These are phyloP conservation scores for Paracyprichromis sp. DNA, from an alignment of 2,113 vertebrate species.

Conservation along the genomic window DNA sequence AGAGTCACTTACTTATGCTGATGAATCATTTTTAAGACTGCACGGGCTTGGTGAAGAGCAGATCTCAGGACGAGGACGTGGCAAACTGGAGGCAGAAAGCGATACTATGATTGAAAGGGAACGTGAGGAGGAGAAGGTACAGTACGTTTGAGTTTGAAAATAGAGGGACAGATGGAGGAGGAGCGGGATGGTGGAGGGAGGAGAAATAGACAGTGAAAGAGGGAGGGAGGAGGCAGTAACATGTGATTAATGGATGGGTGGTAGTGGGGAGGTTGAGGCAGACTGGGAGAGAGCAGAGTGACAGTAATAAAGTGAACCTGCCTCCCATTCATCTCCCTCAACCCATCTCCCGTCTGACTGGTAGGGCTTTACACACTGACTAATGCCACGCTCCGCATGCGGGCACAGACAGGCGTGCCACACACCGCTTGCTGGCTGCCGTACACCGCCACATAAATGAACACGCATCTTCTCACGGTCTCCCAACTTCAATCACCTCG, in stretches of 20 bases:
- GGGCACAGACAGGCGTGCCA: conserved; percentile 72
- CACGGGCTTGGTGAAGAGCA: neutral
- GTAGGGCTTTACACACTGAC: conserved; percentile 88
- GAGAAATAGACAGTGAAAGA: conserved; percentile 60
- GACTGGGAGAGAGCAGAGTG: conserved; percentile 96
- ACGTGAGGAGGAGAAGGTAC: neutral
- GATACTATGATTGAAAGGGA: conserved; percentile 1
- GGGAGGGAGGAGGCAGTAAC: conserved; percentile 59
- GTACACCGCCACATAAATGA: conserved; percentile 27
- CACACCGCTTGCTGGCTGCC: conserved; percentile 41
- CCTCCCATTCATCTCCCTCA: conserved; percentile 98
- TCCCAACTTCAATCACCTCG: neutral
- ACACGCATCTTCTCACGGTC: conserved; percentile 30
- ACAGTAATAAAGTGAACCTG: conserved; percentile 98
- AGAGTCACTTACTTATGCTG: neutral
- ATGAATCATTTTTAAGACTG: neutral
- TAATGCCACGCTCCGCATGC: conserved; percentile 96
- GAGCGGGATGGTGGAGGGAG: conserved; percentile 47
- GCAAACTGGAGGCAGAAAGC: neutral
- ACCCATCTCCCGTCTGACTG: conserved; percentile 81
- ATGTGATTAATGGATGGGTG: conserved; percentile 79
- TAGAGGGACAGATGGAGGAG: conserved; percentile 39
- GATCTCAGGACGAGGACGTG: neutral
- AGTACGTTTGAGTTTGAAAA: conserved; percentile 20
- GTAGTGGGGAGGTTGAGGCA: conserved; percentile 85